These are phyloP conservation scores for Ardeotis arabs DNA, from an alignment of 2,113 vertebrate species.

Conservation along the genomic window DNA sequence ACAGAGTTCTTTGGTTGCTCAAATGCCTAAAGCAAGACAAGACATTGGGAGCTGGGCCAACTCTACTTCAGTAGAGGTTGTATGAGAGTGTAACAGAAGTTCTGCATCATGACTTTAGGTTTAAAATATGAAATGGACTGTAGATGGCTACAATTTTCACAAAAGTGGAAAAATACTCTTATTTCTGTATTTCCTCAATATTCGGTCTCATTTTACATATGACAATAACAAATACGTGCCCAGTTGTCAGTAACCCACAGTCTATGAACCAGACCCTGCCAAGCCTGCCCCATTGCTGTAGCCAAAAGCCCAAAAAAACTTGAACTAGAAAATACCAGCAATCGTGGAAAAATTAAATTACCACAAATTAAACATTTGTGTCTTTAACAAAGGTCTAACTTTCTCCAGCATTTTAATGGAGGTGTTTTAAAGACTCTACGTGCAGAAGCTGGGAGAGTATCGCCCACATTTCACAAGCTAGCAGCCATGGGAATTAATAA, in stretches of 20 bases:
- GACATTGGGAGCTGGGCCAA: background rate
- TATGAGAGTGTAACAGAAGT: background rate
- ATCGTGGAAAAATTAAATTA: background rate
- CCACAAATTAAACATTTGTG: background rate
- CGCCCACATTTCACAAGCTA: background rate
- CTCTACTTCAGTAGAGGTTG: background rate
- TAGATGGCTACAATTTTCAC: background rate
- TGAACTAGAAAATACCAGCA: background rate
- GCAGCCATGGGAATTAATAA: background rate
- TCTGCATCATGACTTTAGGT: background rate
- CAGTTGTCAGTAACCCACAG: background rate
- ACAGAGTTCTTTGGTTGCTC: background rate
- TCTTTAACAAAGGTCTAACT: background rate
- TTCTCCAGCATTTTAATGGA: background rate
- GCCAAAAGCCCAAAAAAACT: background rate
- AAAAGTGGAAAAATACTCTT: background rate
- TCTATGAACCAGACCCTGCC: background rate
- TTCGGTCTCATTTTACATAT: background rate
- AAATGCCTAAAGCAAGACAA: background rate
- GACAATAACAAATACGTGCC: background rate
- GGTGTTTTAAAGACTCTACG: background rate
- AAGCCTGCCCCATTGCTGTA: background rate
- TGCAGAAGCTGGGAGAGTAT: background rate
- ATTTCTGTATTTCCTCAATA: background rate
- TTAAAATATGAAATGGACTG: background rate